Base-by-base conservation (phyloP, 2,888 invertebrate genomes). In the Erebia aethiops region DNA sequence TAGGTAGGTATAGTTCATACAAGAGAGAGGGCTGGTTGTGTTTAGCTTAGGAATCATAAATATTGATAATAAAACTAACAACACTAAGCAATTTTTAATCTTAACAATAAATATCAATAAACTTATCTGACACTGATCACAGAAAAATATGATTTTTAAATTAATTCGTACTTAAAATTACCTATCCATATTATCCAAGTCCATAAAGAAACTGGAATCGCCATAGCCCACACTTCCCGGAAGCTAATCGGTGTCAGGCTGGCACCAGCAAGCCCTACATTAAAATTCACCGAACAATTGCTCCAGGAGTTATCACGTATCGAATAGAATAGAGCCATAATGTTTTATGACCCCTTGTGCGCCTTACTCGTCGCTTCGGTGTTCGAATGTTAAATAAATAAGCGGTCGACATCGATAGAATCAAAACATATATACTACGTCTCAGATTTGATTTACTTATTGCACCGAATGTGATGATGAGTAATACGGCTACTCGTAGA, bases 261-360 rank as follows among this genome's bases (percentile, higher is more conserved):
- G 84, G 82, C 84, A 81, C 82, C 83, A 82, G 77, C 79, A 80
- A 84, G 82, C 86, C 88, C 88, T 87, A 85, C 88, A 92, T 93
- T 93, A 92, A 87, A 88, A 93, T 93, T 90, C 92, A 90, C 83
- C 78, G 83, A 84, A 86, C 90, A 90, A 83, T 87, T 88, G 87
- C 86, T 87, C 87, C 88, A 85, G 87, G 89, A 89, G 87, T 89
- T 87, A 91, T 89, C 92, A 93, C 93, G 93, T 93, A 91, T 86
- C 86, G 88, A 91, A 93, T 91, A 92, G 91, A 93, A 93, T 93
- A 89, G 92, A 91, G 84, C 86, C 84, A 90, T 93, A 90, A 93
- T 91, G 88, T 92, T 93, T 93, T 89, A 93, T 87, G 87, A 92
- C 85, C 93, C 87, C 92, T 93, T 93, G 93, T 93, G 83, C 88